These are phyloP conservation scores for Cercopithecus mona DNA, from an alignment of 2,113 vertebrate genomes.

Conservation along the genomic window DNA sequence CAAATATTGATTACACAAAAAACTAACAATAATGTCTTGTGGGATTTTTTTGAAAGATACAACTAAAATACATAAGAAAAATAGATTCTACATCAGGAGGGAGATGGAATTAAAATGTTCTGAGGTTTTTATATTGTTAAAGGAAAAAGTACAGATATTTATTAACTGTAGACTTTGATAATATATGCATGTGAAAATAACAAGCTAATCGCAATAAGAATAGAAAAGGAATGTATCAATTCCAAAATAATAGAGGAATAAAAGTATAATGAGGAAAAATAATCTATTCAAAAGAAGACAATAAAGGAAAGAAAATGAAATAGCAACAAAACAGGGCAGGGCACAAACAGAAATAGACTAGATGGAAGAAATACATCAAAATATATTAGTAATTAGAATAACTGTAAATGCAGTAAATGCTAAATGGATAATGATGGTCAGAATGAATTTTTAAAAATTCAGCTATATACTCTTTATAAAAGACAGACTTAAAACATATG, in stretches of 20 bases:
- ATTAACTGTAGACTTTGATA: background rate
- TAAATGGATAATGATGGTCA: background rate
- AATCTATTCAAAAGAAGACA: background rate
- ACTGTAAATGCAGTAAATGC: background rate
- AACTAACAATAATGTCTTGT: background rate
- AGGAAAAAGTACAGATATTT: background rate
- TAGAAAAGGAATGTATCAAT: background rate
- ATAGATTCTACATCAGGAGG: background rate
- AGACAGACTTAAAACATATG: background rate
- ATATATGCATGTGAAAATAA: background rate
- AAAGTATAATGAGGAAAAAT: background rate
- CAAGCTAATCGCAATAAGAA: background rate
- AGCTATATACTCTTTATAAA: background rate
- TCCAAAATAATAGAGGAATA: background rate
- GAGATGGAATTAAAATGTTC: background rate
- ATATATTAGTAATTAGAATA: background rate
- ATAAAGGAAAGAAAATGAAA: background rate
- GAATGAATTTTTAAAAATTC: background rate
- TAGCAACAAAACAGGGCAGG: background rate
- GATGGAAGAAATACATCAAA: background rate
- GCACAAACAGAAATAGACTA: background rate
- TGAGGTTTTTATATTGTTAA: background rate
- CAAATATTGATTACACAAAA: background rate
- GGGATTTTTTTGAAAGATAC: background rate
- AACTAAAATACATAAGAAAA: background rate